These are phyloP conservation scores for Drosophila eugracilis DNA, from an alignment of 1,140 invertebrate species.

Conservation along the genomic window DNA sequence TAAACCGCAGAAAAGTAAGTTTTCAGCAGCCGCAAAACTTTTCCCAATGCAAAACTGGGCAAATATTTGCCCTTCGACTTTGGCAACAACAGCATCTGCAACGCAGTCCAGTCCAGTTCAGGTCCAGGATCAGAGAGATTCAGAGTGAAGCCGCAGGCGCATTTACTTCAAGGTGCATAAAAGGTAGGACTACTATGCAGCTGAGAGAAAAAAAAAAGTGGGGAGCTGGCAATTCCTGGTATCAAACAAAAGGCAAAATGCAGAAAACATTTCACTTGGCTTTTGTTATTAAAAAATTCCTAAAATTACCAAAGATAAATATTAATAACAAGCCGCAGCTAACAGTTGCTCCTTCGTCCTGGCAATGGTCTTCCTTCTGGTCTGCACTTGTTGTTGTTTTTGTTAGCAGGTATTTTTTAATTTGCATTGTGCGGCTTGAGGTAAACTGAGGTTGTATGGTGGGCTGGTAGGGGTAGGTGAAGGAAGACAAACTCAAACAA, in stretches of 20 bases:
- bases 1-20: constrained; percentile 68
- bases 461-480: neutral
- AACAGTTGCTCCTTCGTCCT: constrained; percentile 51
- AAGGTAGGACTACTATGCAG: constrained; percentile 9
- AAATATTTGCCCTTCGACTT: constrained; percentile 77
- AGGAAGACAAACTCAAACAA: constrained; percentile 73
- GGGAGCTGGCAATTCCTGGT: constrained; percentile 11
- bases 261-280: constrained; percentile 69
- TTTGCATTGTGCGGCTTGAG: constrained; percentile 61
- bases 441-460: constrained; percentile 6
- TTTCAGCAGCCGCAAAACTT: constrained; percentile 58
- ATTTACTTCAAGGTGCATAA: constrained; percentile 35
- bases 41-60: constrained; percentile 61
- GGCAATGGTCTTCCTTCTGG: constrained; percentile 27
- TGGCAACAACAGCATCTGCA: constrained; percentile 49
- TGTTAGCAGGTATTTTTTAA: constrained; percentile 74
- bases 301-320: constrained; percentile 83
- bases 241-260: constrained; percentile 65
- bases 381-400: constrained; percentile 31
- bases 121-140: constrained; percentile 38
- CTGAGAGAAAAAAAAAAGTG: neutral
- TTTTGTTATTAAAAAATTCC: constrained; percentile 83
- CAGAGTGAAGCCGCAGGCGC: constrained; percentile 28
- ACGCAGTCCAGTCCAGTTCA: constrained; percentile 28
- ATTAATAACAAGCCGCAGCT: constrained; percentile 79